A percentile compares a stretch with the other conserved stretches of the same genome.
These are phyloP conservation scores for Oenanthe oenanthe DNA, from an alignment of 2,113 vertebrate genomes.

Conservation along the genomic window DNA sequence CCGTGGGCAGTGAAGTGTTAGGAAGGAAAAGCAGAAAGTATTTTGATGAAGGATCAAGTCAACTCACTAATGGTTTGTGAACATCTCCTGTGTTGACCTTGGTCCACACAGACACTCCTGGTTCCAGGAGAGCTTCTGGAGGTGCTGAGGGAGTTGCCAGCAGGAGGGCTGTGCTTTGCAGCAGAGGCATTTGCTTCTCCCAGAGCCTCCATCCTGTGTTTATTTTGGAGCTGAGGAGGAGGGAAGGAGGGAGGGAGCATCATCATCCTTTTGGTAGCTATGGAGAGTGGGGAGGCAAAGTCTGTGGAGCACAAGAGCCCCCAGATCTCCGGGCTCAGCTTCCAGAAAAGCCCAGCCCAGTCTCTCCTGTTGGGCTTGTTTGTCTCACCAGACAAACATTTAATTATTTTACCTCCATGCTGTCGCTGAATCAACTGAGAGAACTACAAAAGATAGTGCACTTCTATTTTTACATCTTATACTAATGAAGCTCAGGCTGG, in stretches of 20 bases:
- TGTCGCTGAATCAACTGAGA: slow-evolving; percentile 5
- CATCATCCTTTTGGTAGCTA: not conserved
- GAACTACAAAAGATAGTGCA: slow-evolving; percentile 27
- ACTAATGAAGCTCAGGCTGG: slow-evolving; percentile 43
- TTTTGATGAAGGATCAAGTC: slow-evolving; percentile 55
- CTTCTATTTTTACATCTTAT: slow-evolving; percentile 59
- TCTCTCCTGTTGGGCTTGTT: not conserved
- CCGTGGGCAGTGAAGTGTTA: slow-evolving; percentile 62
- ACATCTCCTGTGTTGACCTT: slow-evolving; percentile 38
- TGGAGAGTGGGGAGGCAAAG: not conserved
- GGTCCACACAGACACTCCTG: not conserved
- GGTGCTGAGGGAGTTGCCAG: not conserved
- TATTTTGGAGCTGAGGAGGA: slow-evolving; percentile 56
- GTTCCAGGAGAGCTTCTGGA: not conserved
- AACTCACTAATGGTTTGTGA: slow-evolving; percentile 25
- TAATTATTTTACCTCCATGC: slow-evolving; percentile 40
- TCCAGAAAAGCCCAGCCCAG: not conserved
- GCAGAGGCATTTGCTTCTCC: not conserved
- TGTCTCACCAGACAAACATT: slow-evolving; percentile 23
- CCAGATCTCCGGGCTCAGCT: not conserved
- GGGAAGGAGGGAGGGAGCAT: not conserved
- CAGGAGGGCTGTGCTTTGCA: not conserved
- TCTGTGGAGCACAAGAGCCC: not conserved
- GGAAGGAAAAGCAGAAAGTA: slow-evolving; percentile 43
- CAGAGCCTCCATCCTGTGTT: not conserved